Evolutionary conservation across 2,888 invertebrate genomes (phyloP), one percentile per base, ranked within the genome.

Genomic region (Lypha dubia): DNA sequence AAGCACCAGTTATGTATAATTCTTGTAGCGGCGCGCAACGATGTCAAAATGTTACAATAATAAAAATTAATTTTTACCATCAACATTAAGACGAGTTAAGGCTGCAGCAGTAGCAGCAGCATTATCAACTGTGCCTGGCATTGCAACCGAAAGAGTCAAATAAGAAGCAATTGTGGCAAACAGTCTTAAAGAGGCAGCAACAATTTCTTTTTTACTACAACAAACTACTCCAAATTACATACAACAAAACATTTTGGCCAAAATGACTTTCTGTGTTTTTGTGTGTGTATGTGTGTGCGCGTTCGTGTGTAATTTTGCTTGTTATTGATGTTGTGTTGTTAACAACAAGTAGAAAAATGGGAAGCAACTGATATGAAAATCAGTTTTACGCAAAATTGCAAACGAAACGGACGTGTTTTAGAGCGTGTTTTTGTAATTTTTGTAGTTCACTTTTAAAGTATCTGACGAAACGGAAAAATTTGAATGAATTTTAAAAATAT

Each of bases 321-420:
- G 51, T 15, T 60, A 41, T 13, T 53, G 51, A 4, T 60, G 17
- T 56, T 41, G 20, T 62, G 60, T 79, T 83, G 77, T 83, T 83
- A 79, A 83, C 84, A 84, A 84, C 84, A 80, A 84, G 84, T 84
- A 80, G 80, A 84, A 80, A 76, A 46, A 80, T 73, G 73, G 84
- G 80, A 77, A 84, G 80, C 84, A 71, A 68, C 80, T 68, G 35
- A 73, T 63, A 56, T 73, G 46, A 73, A 77, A 71, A 80, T 80
- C 76, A 84, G 84, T 84, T 84, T 77, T 15, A 84, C 71, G 80
- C 73, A 62, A 84, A 76, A 76, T 84, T 84, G 76, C 73, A 53
- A 77, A 73, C 80, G 51, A 67, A 62, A 68, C 84, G 73, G 84
- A 77, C 60, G 84, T 80, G 76, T 73, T 80, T 35, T 56, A 11